These are phyloP conservation scores for Colostygia pectinataria DNA, from an alignment of 2,888 invertebrate genomes.

Conservation along the genomic window DNA sequence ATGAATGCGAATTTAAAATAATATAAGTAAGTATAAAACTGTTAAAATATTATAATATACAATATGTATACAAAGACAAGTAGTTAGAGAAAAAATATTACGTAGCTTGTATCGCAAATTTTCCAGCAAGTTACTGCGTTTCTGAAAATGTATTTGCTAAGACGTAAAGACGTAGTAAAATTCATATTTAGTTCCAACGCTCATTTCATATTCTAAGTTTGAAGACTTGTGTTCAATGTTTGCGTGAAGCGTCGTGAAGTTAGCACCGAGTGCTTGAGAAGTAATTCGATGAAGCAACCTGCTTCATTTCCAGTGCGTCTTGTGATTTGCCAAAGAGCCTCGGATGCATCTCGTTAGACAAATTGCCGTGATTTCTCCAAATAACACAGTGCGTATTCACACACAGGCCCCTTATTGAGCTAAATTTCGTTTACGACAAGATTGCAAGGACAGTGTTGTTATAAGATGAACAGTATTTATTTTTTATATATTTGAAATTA, in stretches of 20 bases:
- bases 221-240: conserved; percentile 7
- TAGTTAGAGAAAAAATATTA: too few relatives aligned
- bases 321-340: conserved; percentile 43
- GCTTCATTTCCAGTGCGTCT: conserved; percentile 41
- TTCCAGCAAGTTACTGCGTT: too few relatives aligned
- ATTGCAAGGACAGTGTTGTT: too few relatives aligned
- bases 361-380: conserved; percentile 46
- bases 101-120: too few relatives aligned
- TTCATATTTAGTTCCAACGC: not conserved
- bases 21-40: too few relatives aligned
- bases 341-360: conserved; percentile 46
- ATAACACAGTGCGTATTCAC: conserved; percentile 33
- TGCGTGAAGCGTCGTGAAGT: conserved; percentile 3
- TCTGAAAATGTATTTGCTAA: too few relatives aligned
- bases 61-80: too few relatives aligned
- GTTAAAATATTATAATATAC: too few relatives aligned
- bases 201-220: not conserved
- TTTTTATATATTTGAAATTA: not conserved
- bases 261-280: conserved; percentile 4
- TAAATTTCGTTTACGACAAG: not conserved
- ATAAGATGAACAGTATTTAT: too few relatives aligned
- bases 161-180: too few relatives aligned
- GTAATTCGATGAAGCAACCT: conserved; percentile 39
- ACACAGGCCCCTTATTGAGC: not conserved
- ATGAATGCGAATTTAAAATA: too few relatives aligned